phyloP scores from a whole-genome alignment of 2,888 invertebrate species.

The Drosophila paranaensis region DNA sequence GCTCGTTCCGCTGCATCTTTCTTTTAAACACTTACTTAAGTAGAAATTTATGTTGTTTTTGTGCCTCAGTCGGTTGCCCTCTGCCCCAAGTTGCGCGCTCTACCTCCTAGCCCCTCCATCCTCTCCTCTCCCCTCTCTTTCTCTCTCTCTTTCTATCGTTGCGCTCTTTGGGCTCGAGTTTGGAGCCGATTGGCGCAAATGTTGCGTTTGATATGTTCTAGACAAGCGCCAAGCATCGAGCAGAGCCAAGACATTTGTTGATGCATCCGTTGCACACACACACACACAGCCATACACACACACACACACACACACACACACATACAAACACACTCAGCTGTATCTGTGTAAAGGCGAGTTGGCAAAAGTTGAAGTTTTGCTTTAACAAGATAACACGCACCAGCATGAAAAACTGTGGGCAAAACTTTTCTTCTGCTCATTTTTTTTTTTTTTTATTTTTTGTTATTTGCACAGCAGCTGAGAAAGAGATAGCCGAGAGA shows the following conservation, averaged over 20 bases:
- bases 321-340: slow-evolving; percentile 15
- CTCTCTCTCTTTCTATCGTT: background rate
- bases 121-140: background rate
- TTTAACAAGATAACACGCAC: slow-evolving; percentile 80
- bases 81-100: background rate
- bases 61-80: slow-evolving; percentile 36
- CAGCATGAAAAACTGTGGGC: slow-evolving; percentile 77
- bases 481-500: slow-evolving; percentile 8
- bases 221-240: slow-evolving; percentile 62
- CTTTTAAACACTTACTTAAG: slow-evolving; percentile 80
- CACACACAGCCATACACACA: slow-evolving; percentile 10
- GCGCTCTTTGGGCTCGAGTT: slow-evolving; percentile 3
- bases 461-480: slow-evolving; percentile 27
- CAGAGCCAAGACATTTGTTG: slow-evolving; percentile 60
- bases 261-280: slow-evolving; percentile 51
- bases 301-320: slow-evolving; percentile 25
- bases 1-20: slow-evolving; percentile 54
- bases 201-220: slow-evolving; percentile 74
- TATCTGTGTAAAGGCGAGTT: slow-evolving; percentile 67
- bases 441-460: slow-evolving; percentile 19
- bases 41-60: slow-evolving; percentile 79
- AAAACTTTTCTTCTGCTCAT: slow-evolving; percentile 48
- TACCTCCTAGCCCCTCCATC: no score
- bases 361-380: slow-evolving; percentile 76
- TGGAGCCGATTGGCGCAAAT: slow-evolving; percentile 67